phyloP scores from a whole-genome alignment of 23 tunicate species.

The Halocynthia aurantium region DNA sequence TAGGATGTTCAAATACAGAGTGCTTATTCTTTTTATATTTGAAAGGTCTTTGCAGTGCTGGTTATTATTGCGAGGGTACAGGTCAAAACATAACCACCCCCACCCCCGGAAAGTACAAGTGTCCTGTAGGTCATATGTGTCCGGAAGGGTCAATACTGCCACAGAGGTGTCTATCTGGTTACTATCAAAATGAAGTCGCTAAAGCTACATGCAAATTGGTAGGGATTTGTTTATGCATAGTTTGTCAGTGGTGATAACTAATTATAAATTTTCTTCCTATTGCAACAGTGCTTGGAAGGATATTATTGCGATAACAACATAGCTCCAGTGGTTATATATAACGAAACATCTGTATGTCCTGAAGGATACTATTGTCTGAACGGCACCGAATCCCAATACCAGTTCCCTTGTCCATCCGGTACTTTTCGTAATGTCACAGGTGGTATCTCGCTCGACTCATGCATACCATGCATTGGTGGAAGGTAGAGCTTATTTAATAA shows the following conservation, averaged over 20 bases:
- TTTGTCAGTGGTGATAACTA: not conserved
- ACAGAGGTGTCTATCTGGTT: slow-evolving; percentile 59
- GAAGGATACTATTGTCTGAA: slow-evolving; percentile 77
- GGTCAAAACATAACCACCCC: slow-evolving; percentile 42
- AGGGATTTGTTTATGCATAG: slow-evolving; percentile 7
- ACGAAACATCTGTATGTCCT: slow-evolving; percentile 80
- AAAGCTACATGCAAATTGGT: slow-evolving; percentile 63
- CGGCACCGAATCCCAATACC: slow-evolving; percentile 44
- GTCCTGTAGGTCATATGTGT: slow-evolving; percentile 71
- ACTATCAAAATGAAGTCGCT: slow-evolving; percentile 56
- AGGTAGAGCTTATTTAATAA: slow-evolving; percentile 17
- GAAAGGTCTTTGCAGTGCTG: slow-evolving; percentile 46
- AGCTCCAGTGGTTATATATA: slow-evolving; percentile 70
- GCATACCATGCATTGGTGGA: slow-evolving; percentile 59
- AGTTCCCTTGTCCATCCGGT: slow-evolving; percentile 65
- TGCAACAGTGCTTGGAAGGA: slow-evolving; percentile 57
- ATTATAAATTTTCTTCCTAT: not conserved
- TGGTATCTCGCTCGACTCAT: slow-evolving; percentile 14
- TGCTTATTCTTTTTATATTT: not conserved
- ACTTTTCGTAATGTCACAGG: slow-evolving; percentile 54
- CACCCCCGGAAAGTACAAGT: slow-evolving; percentile 47
- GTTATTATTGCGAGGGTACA: slow-evolving; percentile 78
- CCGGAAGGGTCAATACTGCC: slow-evolving; percentile 26
- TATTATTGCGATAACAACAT: slow-evolving; percentile 90
- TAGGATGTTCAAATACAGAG: not conserved